These are phyloP conservation scores for Anastrepha ludens DNA, from an alignment of 1,140 invertebrate species.

Conservation along the genomic window DNA sequence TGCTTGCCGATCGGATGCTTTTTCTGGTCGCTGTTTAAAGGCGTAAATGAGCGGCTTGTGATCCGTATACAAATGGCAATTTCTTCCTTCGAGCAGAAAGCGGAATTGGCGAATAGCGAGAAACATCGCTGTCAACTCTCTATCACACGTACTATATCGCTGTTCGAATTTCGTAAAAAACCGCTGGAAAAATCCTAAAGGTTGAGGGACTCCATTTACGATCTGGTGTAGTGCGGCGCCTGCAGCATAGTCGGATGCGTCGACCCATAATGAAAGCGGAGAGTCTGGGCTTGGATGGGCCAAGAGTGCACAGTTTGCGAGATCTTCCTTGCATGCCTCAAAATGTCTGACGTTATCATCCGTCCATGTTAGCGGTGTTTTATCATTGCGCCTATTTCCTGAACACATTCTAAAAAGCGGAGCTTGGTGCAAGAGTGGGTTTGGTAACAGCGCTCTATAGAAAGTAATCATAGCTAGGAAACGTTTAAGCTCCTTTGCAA, in stretches of 20 bases:
- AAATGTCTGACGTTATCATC: slow-evolving; percentile 59
- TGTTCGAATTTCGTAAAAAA: slow-evolving; percentile 57
- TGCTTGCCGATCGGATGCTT: slow-evolving; percentile 56
- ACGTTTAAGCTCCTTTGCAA: no score
- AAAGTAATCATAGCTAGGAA: neutral
- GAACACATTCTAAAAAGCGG: neutral
- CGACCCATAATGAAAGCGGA: neutral
- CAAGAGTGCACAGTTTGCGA: slow-evolving; percentile 60
- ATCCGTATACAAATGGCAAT: slow-evolving; percentile 69
- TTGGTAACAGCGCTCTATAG: slow-evolving; percentile 15
- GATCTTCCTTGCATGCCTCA: slow-evolving; percentile 58
- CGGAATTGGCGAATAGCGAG: slow-evolving; percentile 66
- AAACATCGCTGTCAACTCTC: slow-evolving; percentile 70
- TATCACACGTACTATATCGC: slow-evolving; percentile 62
- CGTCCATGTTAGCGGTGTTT: slow-evolving; percentile 61
- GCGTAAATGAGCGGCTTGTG: slow-evolving; percentile 73
- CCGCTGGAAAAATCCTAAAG: slow-evolving; percentile 63
- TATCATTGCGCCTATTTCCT: slow-evolving; percentile 58
- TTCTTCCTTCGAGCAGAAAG: slow-evolving; percentile 65
- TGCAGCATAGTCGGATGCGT: slow-evolving; percentile 59
- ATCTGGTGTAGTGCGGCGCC: slow-evolving; percentile 61
- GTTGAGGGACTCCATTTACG: slow-evolving; percentile 55
- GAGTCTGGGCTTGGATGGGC: slow-evolving; percentile 27
- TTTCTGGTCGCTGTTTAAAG: slow-evolving; percentile 57
- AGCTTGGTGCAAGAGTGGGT: neutral